Base-by-base conservation (phyloP, 2,113 vertebrate species). In the Mesoclemmys tuberculata region DNA sequence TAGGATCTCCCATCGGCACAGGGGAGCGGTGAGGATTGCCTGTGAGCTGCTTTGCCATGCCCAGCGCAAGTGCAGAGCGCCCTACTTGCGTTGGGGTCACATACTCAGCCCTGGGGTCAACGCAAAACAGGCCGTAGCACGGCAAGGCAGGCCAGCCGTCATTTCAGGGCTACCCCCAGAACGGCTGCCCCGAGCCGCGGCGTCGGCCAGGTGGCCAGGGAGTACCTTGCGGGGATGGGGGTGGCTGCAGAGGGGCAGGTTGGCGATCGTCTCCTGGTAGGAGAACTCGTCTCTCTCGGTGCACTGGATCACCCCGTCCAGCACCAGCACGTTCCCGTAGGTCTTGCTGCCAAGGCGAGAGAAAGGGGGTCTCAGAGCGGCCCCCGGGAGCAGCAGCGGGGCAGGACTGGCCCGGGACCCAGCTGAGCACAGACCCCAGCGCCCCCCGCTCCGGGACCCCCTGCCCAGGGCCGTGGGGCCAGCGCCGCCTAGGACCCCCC, bases 211-310 rank as follows among this genome's bases (percentile, higher is more conserved):
- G 1, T n/a, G 13, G 18, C 46, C 41, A 7, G 3, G 1, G 13
- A 22, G 96, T 91, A 99, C 99, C 99, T 99, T 99, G 82, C 99
- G 99, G 9, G 99, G 99, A 77, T 98, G 98, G 24, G 99, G 99
- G 92, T 99, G 99, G 97, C 99, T 99, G 98, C 98, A 99, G 64
- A 99, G 96, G 1, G 99, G 99, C 68, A 99, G 98, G 98, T 99
- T 99, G 89, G 99, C 99, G 12, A 99, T 99, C 99, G 99, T 99
- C 97, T 99, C 99, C 87, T 99, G 99, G 97, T 99, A 99, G 74
- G 99, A 99, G 97, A 99, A 99, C 96, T 99, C 99, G 78, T 99
- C 99, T 38, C 99, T 98, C 97, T 99, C 99, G 0, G 99, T 99
- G 98, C 99, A 99, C 95, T 99, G 99, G 97, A 99, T 99, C 90